These are phyloP conservation scores for Caenorhabditis becei DNA, from an alignment of 2,888 invertebrate species.

Conservation along the genomic window DNA sequence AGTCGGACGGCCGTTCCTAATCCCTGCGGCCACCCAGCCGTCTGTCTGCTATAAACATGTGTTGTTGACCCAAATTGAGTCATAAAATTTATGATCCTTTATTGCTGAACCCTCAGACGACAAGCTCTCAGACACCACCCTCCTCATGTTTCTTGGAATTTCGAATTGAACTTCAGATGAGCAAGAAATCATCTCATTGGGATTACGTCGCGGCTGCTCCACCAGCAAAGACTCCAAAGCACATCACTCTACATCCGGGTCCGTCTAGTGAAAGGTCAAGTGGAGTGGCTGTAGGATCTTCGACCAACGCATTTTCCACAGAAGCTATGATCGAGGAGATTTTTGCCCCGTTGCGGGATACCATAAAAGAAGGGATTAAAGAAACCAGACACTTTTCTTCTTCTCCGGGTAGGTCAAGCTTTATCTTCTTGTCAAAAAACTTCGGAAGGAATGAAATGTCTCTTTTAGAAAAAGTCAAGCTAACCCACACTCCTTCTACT, in stretches of 20 bases:
- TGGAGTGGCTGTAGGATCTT: neutral
- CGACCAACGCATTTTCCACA: conserved; percentile 36
- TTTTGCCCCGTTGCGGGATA: conserved; percentile 59
- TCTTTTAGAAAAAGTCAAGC: conserved; percentile 59
- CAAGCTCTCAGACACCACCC: conserved; percentile 49
- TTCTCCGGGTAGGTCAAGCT: conserved; percentile 56
- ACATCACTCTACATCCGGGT: conserved; percentile 36
- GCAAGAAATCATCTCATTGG: conserved; percentile 55
- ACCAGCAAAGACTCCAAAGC: conserved; percentile 22
- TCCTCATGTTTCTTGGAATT: conserved; percentile 47
- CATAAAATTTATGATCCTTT: conserved; percentile 58
- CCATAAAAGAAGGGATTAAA: conserved; percentile 49
- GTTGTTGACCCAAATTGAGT: conserved; percentile 62
- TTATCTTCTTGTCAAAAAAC: neutral
- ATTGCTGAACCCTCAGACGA: conserved; percentile 43
- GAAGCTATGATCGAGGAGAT: conserved; percentile 63
- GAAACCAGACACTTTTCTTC: conserved; percentile 55
- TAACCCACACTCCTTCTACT: conserved; percentile 59
- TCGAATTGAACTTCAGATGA: conserved; percentile 50
- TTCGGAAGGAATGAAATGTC: neutral
- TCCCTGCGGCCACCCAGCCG: conserved; percentile 28
- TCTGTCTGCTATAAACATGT: conserved; percentile 56
- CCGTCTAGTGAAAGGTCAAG: conserved; percentile 52
- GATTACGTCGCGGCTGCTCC: conserved; percentile 27
- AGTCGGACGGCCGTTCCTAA: conserved; percentile 16